phyloP scores from a whole-genome alignment of 2,888 invertebrate species.

The Ormyrus rosae region DNA sequence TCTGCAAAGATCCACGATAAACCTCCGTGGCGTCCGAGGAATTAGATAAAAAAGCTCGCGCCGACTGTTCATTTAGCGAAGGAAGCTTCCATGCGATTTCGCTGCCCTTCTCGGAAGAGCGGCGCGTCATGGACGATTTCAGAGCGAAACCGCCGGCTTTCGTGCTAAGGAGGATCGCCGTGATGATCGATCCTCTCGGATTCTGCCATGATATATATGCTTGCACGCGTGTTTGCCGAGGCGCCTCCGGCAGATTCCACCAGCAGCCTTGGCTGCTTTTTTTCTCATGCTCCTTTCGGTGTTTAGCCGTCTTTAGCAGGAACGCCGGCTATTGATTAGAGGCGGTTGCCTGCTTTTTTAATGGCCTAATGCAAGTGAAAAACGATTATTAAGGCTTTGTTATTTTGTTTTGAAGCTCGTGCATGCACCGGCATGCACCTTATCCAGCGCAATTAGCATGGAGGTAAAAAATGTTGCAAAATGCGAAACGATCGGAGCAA shows the following conservation, averaged over 20 bases:
- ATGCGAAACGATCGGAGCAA: no score
- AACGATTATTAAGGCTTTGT: background rate
- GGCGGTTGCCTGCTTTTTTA: background rate
- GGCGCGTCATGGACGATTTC: conserved; percentile 47
- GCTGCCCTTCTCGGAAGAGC: conserved; percentile 39
- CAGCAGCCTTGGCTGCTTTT: background rate
- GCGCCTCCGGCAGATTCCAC: conserved; percentile 8
- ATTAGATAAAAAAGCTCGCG: no score
- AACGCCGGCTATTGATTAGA: conserved; percentile 16
- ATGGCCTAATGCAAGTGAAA: background rate
- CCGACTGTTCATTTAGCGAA: background rate
- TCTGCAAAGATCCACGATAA: no score
- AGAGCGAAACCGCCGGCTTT: conserved; percentile 44
- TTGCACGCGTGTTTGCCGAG: background rate
- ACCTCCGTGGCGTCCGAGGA: background rate
- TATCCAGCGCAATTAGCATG: background rate
- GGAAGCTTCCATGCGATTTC: background rate
- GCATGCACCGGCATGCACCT: background rate
- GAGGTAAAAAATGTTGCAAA: background rate
- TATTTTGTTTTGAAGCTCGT: background rate
- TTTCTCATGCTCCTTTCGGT: conserved; percentile 17
- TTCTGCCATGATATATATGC: conserved; percentile 35
- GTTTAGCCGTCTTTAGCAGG: conserved; percentile 26
- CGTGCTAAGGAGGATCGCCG: conserved; percentile 10
- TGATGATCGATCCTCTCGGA: conserved; percentile 49